A percentile compares a stretch with the other conserved stretches of the same genome.
phyloP scores from a whole-genome alignment of 2,113 vertebrate genomes.

The Sinocyclocheilus rhinocerous region DNA sequence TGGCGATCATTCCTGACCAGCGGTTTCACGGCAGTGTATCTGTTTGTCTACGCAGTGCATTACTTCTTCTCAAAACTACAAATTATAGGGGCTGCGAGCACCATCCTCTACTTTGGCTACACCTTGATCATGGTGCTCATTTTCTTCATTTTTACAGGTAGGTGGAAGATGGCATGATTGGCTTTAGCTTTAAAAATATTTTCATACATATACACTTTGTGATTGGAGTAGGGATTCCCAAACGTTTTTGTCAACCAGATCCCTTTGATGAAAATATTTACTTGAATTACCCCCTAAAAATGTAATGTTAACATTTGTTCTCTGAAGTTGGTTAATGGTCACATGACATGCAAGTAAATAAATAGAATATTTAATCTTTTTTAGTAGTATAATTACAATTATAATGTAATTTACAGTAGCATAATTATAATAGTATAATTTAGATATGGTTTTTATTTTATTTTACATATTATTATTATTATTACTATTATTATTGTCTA shows the following conservation, averaged over 20 bases:
- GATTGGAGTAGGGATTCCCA: not conserved
- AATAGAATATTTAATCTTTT: too few species aligned
- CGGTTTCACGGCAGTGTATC: conserved; percentile 95
- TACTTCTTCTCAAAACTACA: conserved; percentile 84
- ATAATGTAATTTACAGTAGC: too few species aligned
- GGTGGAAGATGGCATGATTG: conserved; percentile 33
- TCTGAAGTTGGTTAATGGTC: too few species aligned
- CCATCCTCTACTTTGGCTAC: conserved; percentile 81
- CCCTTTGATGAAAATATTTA: not conserved
- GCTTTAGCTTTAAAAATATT: not conserved
- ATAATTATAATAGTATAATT: too few species aligned
- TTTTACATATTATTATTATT: too few species aligned
- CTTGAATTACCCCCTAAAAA: not conserved
- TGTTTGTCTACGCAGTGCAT: conserved; percentile 88
- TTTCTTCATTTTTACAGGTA: conserved; percentile 84
- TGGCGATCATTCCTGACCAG: conserved; percentile 99
- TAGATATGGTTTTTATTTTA: too few species aligned
- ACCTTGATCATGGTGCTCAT: conserved; percentile 82
- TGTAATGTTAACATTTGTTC: not conserved
- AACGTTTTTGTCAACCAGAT: not conserved
- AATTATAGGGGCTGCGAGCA: conserved; percentile 79
- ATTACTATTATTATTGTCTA: too few species aligned
- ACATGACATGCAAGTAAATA: not conserved
- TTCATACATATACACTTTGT: not conserved
- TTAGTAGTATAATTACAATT: too few species aligned